phyloP scores from a whole-genome alignment of 2,888 invertebrate species.

The Lithophane leautieri region DNA sequence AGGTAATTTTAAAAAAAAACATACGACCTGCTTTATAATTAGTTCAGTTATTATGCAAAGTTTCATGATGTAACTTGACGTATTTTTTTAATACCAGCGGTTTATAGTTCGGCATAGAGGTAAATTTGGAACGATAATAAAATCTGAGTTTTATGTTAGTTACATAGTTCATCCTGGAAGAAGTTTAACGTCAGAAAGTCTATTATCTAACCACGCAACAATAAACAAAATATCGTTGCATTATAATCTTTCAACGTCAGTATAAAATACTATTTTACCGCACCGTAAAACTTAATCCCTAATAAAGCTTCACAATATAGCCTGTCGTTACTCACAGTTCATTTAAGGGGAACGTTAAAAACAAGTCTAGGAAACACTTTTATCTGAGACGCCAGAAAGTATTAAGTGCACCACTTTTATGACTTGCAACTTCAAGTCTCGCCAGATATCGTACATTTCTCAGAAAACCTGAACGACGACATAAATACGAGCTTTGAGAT shows the following conservation, averaged over 20 bases:
- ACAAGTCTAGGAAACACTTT: slow-evolving; percentile 56
- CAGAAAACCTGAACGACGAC: background rate
- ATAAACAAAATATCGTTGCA: slow-evolving; percentile 11
- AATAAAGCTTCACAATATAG: slow-evolving; percentile 40
- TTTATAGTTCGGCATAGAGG: too few relatives aligned
- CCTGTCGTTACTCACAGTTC: slow-evolving; percentile 54
- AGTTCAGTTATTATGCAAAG: too few relatives aligned
- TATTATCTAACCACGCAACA: slow-evolving; percentile 3
- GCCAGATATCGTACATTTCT: slow-evolving; percentile 35
- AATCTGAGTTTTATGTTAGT: background rate
- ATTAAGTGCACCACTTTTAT: slow-evolving; percentile 63
- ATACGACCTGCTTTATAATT: too few relatives aligned
- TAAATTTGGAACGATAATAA: background rate
- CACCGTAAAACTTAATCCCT: slow-evolving; percentile 48
- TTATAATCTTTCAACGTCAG: slow-evolving; percentile 23
- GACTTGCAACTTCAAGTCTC: slow-evolving; percentile 41
- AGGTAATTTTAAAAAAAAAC: too few relatives aligned
- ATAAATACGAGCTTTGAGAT: slow-evolving; percentile 20
- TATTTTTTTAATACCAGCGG: too few relatives aligned
- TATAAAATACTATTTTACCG: slow-evolving; percentile 23
- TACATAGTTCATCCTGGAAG: background rate
- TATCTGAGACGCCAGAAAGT: slow-evolving; percentile 55
- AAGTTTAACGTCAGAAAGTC: background rate
- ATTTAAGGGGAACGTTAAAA: slow-evolving; percentile 60
- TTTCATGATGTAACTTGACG: too few relatives aligned